Evolutionary conservation across 2,113 vertebrate species (phyloP), one percentile per base, ranked within the genome.

Genomic region (Leucopsar rothschildi): DNA sequence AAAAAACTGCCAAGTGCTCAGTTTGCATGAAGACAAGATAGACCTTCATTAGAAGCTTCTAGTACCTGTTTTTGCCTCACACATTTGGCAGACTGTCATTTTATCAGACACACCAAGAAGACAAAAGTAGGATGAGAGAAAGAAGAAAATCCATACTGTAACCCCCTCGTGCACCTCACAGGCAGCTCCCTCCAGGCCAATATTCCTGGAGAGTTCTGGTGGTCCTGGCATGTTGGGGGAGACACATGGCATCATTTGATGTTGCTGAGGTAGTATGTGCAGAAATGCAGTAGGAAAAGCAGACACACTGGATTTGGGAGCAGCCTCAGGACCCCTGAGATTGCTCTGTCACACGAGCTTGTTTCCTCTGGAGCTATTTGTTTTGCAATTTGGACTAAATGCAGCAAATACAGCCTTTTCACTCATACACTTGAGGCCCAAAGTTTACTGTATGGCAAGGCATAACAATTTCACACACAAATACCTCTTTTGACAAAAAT

Each of bases 241-340:
- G 18, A 65, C 3, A 5, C 4, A 0, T 9, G 12, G 33, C 71
- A 83, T 29, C 12, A 4, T 50, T 59, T 69, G 60, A 6, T 78
- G 33, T 18, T 81, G 64, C 50, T 81, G 69, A 59, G 29, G 23
- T 35, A 11, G 12, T 16, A 8, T 29, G 31, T 63, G 40, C 18
- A 82, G 52, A 92, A 84, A 52, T 20, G 19, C 29, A 50, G 5
- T 2, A 44, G 19, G 47, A 64, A 59, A 73, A 86, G 42, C 23
- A 66, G 47, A 21, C 4, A 4, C 0, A 0, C 7, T 20, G 33
- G 2, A 9, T n/a, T 39, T 84, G 25, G 15, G n/a, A 72, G 18
- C 33, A 78, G 60, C 19, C 11, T 77, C 37, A 29, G 35, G 13
- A 59, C 7, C 15, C 11, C 33, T 69, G 40, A 15, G 49, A 33